Evolutionary conservation across 53 echinoderm and acorn worm genomes (phyloP).

Genomic region (Temnopleurus reevesii): DNA sequence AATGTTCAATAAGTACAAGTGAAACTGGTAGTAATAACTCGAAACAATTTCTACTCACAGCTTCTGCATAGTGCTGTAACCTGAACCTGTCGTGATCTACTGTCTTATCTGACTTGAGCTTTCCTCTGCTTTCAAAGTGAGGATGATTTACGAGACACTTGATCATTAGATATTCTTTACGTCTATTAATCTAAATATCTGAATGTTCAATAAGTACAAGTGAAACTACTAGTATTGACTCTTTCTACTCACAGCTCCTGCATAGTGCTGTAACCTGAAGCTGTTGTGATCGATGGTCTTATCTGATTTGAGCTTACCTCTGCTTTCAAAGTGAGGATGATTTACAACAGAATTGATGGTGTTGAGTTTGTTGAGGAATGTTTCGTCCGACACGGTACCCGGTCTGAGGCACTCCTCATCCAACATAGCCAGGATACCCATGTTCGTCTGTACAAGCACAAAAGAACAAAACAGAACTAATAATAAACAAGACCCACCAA

Average conservation of each 20-base stretch:
- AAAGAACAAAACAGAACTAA: no score
- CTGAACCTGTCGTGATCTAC: conserved; percentile 86
- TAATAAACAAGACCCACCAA: no score
- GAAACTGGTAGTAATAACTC: no score
- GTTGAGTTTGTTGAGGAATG: conserved; percentile 92
- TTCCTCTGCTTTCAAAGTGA: conserved; percentile 92
- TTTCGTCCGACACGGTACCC: conserved; percentile 80
- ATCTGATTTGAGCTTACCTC: conserved; percentile 90
- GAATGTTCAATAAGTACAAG: no score
- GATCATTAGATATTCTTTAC: no score
- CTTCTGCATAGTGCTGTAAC: conserved; percentile 94
- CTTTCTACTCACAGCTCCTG: conserved; percentile 93
- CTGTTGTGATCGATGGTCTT: conserved; percentile 82
- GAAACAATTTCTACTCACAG: no score
- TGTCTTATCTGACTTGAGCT: conserved; percentile 93
- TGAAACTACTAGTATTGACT: no score
- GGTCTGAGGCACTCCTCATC: conserved; percentile 98
- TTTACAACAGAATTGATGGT: conserved; percentile 65
- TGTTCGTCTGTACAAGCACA: conserved; percentile 68
- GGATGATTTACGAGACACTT: conserved; percentile 73
- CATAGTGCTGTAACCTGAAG: conserved; percentile 96
- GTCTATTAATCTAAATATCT: no score
- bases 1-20: no score
- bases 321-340: conserved; percentile 93
- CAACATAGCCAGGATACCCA: conserved; percentile 94